Evolutionary conservation across 2,888 invertebrate genomes (phyloP).

Genomic region (Habrosyne pyritoides): DNA sequence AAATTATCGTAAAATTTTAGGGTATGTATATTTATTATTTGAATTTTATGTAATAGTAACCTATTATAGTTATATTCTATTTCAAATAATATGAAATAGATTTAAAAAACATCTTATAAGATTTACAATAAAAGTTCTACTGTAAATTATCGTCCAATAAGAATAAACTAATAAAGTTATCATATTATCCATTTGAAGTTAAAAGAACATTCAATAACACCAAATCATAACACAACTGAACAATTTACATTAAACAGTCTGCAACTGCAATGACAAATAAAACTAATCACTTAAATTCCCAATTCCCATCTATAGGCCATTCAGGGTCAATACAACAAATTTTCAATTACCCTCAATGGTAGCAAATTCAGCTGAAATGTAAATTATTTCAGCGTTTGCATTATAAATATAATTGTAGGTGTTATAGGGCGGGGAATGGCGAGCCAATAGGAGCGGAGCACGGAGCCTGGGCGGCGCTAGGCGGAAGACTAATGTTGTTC

Average conservation of each 20-base stretch:
- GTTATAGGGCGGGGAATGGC: constrained; percentile 66
- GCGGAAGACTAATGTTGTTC: constrained; percentile 76
- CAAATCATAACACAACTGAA: neutral
- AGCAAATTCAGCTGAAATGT: constrained; percentile 83
- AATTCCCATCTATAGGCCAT: constrained; percentile 61
- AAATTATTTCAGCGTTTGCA: constrained; percentile 82
- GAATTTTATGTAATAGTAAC: too few relatives aligned
- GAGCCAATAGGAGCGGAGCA: constrained; percentile 65
- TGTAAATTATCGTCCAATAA: neutral
- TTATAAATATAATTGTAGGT: constrained; percentile 83
- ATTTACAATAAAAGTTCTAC: neutral
- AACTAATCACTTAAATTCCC: constrained; percentile 67
- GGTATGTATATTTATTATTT: too few relatives aligned
- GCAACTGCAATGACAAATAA: constrained; percentile 31
- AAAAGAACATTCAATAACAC: constrained; percentile 18
- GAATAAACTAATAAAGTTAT: neutral
- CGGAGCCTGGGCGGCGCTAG: constrained; percentile 70
- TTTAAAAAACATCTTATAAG: neutral
- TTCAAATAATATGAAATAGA: too few relatives aligned
- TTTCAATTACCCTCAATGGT: constrained; percentile 81
- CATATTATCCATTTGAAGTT: constrained; percentile 17
- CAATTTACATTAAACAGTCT: constrained; percentile 16
- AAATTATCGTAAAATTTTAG: too few relatives aligned
- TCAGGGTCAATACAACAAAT: constrained; percentile 81
- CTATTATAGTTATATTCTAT: too few relatives aligned